Base-by-base conservation (phyloP, 2,888 invertebrate species). In the Dorcus parallelipipedus region DNA sequence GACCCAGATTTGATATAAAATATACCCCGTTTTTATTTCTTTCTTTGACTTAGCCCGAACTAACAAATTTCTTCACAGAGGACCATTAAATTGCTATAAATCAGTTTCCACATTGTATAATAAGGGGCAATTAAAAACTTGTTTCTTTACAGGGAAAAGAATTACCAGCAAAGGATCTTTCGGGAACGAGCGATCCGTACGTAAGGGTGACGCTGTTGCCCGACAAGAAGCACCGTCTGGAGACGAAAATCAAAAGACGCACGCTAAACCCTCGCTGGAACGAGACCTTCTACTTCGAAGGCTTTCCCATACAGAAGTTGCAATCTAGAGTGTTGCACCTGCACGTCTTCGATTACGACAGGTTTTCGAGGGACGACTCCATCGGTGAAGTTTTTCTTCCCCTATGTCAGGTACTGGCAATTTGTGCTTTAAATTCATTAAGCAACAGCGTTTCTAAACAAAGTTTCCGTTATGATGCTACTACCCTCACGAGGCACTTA, bases 231-330 rank as follows among this genome's bases (percentile, higher is more conserved):
- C 93, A 94, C 72, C 89, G 94, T 3, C 81, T 95, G 69, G 94
- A 95, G 80, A 95, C 95, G 38, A 95, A 95, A 83, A 94, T 95
- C 73, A 95, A 95, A 77, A 81, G 95, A 60, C 85, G 94, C 62
- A 95, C 95, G 14, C 81, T 95, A 54, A 95, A 95, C 80, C 95
- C 95, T 0, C 81, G 93, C 67, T 95, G 95, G 95, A 95, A 95
- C 78, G 95, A 95, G 78, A 95, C 95, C 26, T 93, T 95, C 77
- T 95, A 95, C 78, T 95, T 95, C 75, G 95, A 95, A 81, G 95
- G 95, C 60, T 95, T 94, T 74, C 94, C 95, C 20, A 93, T 94
- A 69, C 94, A 95, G 80, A 95, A 95, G 79, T 82, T 95, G 57
- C 94, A 95, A 75, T 93, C 92, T 68, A 86, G 95, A 76, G 94